These are phyloP conservation scores for Anticlea derivata DNA, from an alignment of 2,888 invertebrate species.

Conservation along the genomic window DNA sequence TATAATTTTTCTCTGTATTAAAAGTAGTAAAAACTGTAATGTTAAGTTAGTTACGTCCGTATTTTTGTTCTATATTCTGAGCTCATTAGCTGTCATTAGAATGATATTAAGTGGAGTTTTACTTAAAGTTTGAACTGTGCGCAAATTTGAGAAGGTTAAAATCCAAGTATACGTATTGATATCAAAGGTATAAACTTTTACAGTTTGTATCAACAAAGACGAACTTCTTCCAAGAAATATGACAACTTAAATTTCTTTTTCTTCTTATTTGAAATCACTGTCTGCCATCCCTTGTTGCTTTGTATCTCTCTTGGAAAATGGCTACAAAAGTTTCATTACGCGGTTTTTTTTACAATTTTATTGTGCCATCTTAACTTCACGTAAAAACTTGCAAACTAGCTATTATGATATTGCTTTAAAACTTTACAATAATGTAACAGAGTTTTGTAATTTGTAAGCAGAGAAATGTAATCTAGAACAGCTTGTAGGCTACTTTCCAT, in stretches of 20 bases:
- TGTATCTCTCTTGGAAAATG: slow-evolving; percentile 24
- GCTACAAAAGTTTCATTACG: slow-evolving; percentile 23
- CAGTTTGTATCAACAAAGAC: slow-evolving; percentile 17
- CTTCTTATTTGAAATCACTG: slow-evolving; percentile 34
- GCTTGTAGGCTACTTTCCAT: no score
- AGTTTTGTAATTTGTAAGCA: no score
- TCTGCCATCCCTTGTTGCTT: slow-evolving; percentile 26
- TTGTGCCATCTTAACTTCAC: slow-evolving; percentile 10
- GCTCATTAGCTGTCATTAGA: no score
- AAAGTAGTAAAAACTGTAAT: no score
- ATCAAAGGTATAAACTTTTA: slow-evolving; percentile 5
- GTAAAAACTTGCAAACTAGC: slow-evolving; percentile 10
- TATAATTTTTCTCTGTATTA: no score
- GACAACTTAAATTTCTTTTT: slow-evolving; percentile 30
- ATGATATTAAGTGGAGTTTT: no score
- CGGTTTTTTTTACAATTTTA: slow-evolving; percentile 17
- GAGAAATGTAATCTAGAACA: neutral
- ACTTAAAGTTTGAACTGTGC: no score
- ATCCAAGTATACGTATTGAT: neutral
- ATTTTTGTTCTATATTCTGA: no score
- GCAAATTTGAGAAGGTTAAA: no score
- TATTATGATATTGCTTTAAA: neutral
- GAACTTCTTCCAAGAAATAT: slow-evolving; percentile 29
- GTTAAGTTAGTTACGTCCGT: no score
- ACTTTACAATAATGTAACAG: no score